Evolutionary conservation across 2,888 invertebrate species (phyloP).

Genomic region (Petrolisthes manimaculis): DNA sequence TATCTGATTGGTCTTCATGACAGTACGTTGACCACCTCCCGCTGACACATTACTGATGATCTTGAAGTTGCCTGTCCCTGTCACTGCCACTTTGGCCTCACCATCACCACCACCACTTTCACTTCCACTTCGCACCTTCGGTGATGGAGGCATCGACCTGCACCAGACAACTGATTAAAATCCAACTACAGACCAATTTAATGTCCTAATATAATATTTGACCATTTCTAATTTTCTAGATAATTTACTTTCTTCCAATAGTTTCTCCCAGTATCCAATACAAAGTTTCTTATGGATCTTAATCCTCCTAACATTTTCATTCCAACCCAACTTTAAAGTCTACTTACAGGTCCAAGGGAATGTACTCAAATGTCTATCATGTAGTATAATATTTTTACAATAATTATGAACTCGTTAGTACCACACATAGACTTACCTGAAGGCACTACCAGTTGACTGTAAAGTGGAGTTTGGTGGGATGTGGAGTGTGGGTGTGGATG

Average conservation of each 20-base stretch:
- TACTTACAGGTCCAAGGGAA: too few relatives aligned
- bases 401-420: too few relatives aligned
- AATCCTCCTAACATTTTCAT: too few relatives aligned
- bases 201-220: not conserved
- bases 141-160: constrained; percentile 65
- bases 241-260: too few relatives aligned
- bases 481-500: constrained; percentile 47
- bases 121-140: constrained; percentile 51
- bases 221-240: too few relatives aligned
- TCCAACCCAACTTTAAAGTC: too few relatives aligned
- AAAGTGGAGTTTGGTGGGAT: constrained; percentile 55
- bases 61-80: constrained; percentile 47
- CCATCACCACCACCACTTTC: constrained; percentile 32
- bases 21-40: constrained; percentile 52
- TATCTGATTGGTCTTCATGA: constrained; percentile 66
- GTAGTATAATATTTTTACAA: too few relatives aligned
- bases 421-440: constrained; percentile 48
- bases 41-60: constrained; percentile 61
- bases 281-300: too few relatives aligned
- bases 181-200: too few relatives aligned
- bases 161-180: not conserved
- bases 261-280: too few relatives aligned
- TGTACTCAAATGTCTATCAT: too few relatives aligned
- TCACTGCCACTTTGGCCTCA: constrained; percentile 13
- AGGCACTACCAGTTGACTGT: constrained; percentile 65